phyloP scores from a whole-genome alignment of 2,113 vertebrate genomes.

The Potamarius usumacintae region DNA sequence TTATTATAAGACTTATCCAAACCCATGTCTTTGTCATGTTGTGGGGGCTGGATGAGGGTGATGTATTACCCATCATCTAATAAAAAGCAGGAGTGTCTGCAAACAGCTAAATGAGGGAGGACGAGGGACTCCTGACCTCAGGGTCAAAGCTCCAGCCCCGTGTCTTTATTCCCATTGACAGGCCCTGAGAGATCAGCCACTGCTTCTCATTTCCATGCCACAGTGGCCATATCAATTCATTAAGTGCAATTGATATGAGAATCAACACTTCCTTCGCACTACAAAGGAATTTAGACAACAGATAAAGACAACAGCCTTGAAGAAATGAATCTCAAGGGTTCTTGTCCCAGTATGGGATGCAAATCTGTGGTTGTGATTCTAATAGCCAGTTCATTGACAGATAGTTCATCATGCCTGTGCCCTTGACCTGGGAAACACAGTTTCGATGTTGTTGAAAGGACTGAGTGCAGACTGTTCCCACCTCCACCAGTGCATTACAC shows the following conservation, averaged over 20 bases:
- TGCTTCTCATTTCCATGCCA: slow-evolving; percentile 52
- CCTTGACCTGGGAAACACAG: slow-evolving; percentile 63
- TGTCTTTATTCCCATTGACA: slow-evolving; percentile 54
- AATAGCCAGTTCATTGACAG: slow-evolving; percentile 39
- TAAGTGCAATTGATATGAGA: slow-evolving; percentile 48
- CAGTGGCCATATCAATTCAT: slow-evolving; percentile 45
- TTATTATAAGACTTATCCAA: slow-evolving; percentile 5
- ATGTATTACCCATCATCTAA: slow-evolving; percentile 49
- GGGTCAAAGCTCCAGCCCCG: slow-evolving; percentile 47
- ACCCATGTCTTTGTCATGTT: slow-evolving; percentile 21
- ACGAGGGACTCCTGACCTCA: slow-evolving; percentile 56
- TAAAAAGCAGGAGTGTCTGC: slow-evolving; percentile 62
- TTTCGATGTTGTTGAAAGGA: slow-evolving; percentile 68
- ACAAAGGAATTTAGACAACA: slow-evolving; percentile 16
- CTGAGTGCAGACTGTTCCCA: slow-evolving; percentile 65
- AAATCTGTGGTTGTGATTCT: slow-evolving; percentile 18
- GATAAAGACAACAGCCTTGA: slow-evolving; percentile 7
- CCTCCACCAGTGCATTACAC: slow-evolving; percentile 64
- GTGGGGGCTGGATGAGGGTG: slow-evolving; percentile 35
- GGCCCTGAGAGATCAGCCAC: slow-evolving; percentile 41
- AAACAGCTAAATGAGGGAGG: slow-evolving; percentile 61
- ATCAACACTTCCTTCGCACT: slow-evolving; percentile 30
- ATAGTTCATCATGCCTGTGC: slow-evolving; percentile 26
- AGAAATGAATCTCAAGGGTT: slow-evolving; percentile 23
- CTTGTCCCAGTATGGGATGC: background rate